These are phyloP conservation scores for Gymnosoma rotundatum DNA, from an alignment of 2,888 invertebrate species.

Conservation along the genomic window DNA sequence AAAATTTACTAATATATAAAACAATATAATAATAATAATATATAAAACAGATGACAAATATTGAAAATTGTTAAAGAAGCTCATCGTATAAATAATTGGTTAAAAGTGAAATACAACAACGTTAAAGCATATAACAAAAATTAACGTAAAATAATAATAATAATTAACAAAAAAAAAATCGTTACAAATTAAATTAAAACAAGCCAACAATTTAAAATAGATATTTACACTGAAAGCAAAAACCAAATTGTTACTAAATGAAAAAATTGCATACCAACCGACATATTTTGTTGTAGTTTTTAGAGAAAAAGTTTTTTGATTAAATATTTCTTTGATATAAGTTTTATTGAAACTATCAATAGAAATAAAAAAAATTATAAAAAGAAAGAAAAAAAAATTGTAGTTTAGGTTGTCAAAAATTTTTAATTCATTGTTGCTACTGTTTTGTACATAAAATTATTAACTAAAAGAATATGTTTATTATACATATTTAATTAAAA, in stretches of 20 bases:
- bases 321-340: conserved; percentile 55
- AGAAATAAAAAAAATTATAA: conserved; percentile 1
- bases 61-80: conserved; percentile 30
- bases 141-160: neutral
- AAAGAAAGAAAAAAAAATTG: conserved; percentile 25
- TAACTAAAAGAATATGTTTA: conserved; percentile 56
- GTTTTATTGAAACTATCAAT: conserved; percentile 29
- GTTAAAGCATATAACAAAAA: conserved; percentile 10
- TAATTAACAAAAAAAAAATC: neutral
- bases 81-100: conserved; percentile 34
- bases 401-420: conserved; percentile 62
- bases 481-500: conserved; percentile 49
- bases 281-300: conserved; percentile 36
- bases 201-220: conserved; percentile 26
- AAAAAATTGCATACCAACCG: neutral
- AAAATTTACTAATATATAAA: conserved; percentile 21
- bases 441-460: conserved; percentile 68
- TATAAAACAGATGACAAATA: neutral
- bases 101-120: conserved; percentile 1
- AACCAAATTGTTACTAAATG: conserved; percentile 39
- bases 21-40: too few species aligned
- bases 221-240: conserved; percentile 50
- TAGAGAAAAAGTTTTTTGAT: conserved; percentile 33
- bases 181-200: conserved; percentile 16
- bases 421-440: conserved; percentile 66